Base-by-base conservation (phyloP, 2,888 invertebrate species). In the Synanthedon vespiformis region DNA sequence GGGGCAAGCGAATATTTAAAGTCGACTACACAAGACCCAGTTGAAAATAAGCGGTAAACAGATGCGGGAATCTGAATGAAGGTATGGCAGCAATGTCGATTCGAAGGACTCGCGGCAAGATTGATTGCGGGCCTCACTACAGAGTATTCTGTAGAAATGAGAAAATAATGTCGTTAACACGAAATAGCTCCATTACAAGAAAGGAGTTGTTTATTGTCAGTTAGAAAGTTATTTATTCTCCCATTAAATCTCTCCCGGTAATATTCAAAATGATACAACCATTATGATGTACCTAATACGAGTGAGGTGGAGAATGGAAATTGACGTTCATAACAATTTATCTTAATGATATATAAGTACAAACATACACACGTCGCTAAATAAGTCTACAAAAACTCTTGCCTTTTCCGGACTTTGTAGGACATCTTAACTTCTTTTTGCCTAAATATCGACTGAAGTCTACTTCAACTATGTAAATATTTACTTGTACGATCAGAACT, bases 81-180 rank as follows among this genome's bases (percentile, higher is more conserved):
- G 44, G 44, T 44, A 44, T 44, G 13, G 44, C 48, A 55, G 56
- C 54, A 57, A 59, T 55, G 55, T 54, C 57, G 53, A 61, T 59
- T 62, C 59, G 60, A 61, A 62, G 56, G 14, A 53, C 55, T 55
- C 55, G 56, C 53, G 59, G 60, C 60, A 67, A 72, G 68, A 74
- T 72, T 71, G 67, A 72, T 72, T 58, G 63, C 53, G 53, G 57
- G 48, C 56, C 59, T 55, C 56, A 56, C 58, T 61, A 57, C 34
- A 56, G 54, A 54, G 54, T 65, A 67, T 66, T 62, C 58, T 53
- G 58, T 55, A 59, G 59, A 64, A 65, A 69, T 65, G 67, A 62
- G 66, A 67, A 70, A 69, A 68, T 69, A 68, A 72, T 69, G 64
- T 61, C 62, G 66, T 65, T 67, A 67, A 61, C 65, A 65, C 58